These are phyloP conservation scores for Palythoa grandis DNA, from an alignment of 92 coral and sea anemone genomes.

Conservation along the genomic window DNA sequence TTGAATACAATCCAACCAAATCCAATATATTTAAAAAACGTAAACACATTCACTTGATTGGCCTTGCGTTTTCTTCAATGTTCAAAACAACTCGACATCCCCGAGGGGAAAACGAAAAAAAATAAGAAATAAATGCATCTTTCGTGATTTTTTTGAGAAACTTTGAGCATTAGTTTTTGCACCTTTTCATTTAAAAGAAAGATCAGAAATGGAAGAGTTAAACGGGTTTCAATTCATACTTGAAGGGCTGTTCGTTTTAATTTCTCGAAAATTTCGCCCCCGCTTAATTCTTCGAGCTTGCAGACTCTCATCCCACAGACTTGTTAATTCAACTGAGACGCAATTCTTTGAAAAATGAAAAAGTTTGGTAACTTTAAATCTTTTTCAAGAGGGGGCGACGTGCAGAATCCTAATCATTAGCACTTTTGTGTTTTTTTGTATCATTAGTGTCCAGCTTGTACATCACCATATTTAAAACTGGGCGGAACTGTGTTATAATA, in stretches of 20 bases:
- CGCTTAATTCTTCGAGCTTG: not conserved
- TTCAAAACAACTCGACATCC: conserved; percentile 22
- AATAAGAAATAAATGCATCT: not conserved
- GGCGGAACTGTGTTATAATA: not conserved
- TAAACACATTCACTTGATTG: not conserved
- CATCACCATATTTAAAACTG: not conserved
- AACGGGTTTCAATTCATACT: not conserved
- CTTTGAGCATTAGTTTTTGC: not conserved
- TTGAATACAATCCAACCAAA: not conserved
- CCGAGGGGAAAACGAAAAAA: conserved; percentile 4
- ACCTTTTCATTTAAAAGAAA: not conserved
- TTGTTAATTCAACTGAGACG: not conserved
- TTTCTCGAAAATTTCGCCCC: conserved; percentile 43
- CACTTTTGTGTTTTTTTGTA: not conserved
- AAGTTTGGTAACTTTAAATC: too few relatives aligned
- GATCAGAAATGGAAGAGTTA: not conserved
- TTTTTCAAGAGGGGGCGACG: not conserved
- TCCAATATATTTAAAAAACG: conserved; percentile 19
- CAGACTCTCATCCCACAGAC: not conserved
- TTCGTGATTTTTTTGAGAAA: not conserved
- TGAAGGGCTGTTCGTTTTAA: not conserved
- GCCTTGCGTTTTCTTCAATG: not conserved
- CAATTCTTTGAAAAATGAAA: too few relatives aligned
- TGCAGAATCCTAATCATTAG: not conserved
- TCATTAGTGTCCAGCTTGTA: not conserved